Evolutionary conservation across 2,113 vertebrate species (phyloP).

Genomic region (Pygoscelis antarcticus): DNA sequence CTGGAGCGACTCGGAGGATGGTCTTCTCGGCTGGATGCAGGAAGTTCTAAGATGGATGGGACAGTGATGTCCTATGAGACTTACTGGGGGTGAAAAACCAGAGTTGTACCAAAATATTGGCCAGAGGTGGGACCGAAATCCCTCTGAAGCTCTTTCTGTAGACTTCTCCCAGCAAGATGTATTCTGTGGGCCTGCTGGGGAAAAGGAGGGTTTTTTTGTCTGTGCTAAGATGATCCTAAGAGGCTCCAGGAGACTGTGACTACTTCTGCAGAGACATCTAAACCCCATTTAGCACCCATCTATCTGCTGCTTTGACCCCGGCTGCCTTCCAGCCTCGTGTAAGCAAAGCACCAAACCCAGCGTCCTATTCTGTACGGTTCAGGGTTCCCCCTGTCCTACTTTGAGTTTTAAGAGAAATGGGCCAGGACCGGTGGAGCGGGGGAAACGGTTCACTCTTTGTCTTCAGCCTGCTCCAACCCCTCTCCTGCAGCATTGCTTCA

Average conservation of each 20-base stretch:
- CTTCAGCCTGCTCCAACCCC: not conserved
- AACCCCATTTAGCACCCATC: not conserved
- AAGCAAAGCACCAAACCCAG: not conserved
- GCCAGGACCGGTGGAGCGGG: not conserved
- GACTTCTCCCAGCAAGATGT: not conserved
- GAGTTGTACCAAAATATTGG: not conserved
- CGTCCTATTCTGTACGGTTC: rapidly evolving
- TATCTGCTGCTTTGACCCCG: not conserved
- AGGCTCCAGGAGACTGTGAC: not conserved
- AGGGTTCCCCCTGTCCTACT: not conserved
- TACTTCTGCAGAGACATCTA: not conserved
- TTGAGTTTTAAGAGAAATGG: not conserved
- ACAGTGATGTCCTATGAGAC: not conserved
- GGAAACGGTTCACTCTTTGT: not conserved
- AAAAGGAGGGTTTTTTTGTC: not conserved
- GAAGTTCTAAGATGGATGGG: not conserved
- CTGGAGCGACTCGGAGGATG: not conserved
- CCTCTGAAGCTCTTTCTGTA: not conserved
- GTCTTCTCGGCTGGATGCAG: not conserved
- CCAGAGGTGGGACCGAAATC: not conserved
- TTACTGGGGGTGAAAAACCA: not conserved
- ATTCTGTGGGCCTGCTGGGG: not conserved
- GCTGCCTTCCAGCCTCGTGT: not conserved
- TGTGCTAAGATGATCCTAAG: not conserved
- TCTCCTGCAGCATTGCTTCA: not conserved